phyloP scores from a whole-genome alignment of 2,888 invertebrate genomes.

The Fissipunctia ypsillon region DNA sequence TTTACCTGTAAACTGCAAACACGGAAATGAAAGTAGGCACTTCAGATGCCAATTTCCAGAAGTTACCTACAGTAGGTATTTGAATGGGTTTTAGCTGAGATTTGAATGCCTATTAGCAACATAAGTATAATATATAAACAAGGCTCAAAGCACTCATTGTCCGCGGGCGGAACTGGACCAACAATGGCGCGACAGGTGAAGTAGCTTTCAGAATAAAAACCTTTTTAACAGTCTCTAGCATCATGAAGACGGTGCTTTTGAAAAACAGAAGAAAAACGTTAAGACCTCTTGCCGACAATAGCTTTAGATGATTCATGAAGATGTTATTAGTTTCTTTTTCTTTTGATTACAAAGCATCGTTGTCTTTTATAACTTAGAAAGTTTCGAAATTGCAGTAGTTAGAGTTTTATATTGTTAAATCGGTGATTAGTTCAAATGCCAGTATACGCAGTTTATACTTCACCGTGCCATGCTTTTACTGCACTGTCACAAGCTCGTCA shows the following conservation, averaged over 20 bases:
- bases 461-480: background rate
- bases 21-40: constrained; percentile 21
- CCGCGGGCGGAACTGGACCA: constrained; percentile 33
- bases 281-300: constrained; percentile 20
- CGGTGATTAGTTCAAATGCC: background rate
- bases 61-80: constrained; percentile 8
- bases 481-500: background rate
- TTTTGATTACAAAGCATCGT: background rate
- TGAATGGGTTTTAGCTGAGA: background rate
- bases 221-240: constrained; percentile 56
- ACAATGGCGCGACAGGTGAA: constrained; percentile 67
- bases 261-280: constrained; percentile 35
- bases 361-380: background rate
- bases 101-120: constrained; percentile 29
- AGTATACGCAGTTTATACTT: background rate
- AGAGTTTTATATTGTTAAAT: background rate
- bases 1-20: constrained; percentile 18
- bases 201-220: constrained; percentile 64
- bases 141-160: constrained; percentile 46
- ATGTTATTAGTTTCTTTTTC: constrained; percentile 11
- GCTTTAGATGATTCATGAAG: constrained; percentile 28
- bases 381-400: background rate
- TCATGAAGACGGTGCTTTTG: constrained; percentile 17
- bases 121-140: constrained; percentile 11
- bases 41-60: background rate